phyloP scores from a whole-genome alignment of 2,888 invertebrate species.

The Aphidius colemani region DNA sequence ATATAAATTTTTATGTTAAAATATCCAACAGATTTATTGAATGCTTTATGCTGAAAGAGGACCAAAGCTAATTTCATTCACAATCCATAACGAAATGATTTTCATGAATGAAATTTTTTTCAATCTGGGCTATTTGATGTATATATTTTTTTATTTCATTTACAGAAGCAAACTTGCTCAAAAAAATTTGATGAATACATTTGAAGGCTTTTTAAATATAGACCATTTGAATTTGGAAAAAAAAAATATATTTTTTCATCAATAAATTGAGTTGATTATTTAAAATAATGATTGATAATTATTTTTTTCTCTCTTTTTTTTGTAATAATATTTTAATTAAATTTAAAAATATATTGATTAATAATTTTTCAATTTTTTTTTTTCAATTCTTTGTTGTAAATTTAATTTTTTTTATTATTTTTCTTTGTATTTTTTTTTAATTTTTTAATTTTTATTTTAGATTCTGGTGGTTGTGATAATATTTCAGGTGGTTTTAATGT shows the following conservation, averaged over 20 bases:
- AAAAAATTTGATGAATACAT: no score
- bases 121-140: neutral
- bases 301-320: no score
- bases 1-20: conserved; percentile 1
- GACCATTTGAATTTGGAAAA: no score
- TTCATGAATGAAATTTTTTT: conserved; percentile 38
- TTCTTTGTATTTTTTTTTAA: conserved; percentile 20
- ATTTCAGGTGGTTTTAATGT: conserved; percentile 3
- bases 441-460: conserved; percentile 21
- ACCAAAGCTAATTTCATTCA: conserved; percentile 38
- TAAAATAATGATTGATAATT: no score
- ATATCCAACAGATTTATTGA: neutral
- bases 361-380: no score
- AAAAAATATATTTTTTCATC: no score
- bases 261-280: no score
- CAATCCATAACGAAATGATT: conserved; percentile 49
- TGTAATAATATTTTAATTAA: no score
- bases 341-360: neutral
- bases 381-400: neutral
- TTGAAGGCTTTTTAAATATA: neutral
- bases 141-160: conserved; percentile 1
- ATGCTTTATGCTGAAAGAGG: conserved; percentile 16
- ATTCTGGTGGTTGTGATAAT: conserved; percentile 12
- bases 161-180: no score
- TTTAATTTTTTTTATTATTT: conserved; percentile 3